phyloP scores from a whole-genome alignment of 2,113 vertebrate genomes.

The Rana temporaria region DNA sequence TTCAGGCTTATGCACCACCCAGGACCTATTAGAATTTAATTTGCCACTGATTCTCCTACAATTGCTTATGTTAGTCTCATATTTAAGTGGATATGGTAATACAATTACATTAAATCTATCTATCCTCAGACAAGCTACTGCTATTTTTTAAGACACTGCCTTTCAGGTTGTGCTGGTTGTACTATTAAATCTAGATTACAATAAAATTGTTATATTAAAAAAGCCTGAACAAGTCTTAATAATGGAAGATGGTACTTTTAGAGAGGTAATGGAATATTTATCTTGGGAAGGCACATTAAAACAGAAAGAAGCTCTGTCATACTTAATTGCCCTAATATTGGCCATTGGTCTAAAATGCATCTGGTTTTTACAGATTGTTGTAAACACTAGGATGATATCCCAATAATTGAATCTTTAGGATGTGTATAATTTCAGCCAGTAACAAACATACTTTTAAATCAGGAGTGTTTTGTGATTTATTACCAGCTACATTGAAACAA shows the following conservation, averaged over 20 bases:
- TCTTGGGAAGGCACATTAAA: constrained; percentile 56
- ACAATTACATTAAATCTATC: constrained; percentile 15
- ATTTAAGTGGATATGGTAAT: neutral
- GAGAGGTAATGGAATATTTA: constrained; percentile 58
- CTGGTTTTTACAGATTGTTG: constrained; percentile 56
- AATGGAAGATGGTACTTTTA: constrained; percentile 44
- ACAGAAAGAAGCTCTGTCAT: constrained; percentile 55
- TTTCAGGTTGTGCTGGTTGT: neutral
- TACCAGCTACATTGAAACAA: neutral
- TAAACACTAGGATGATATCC: constrained; percentile 56
- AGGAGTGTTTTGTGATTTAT: constrained; percentile 23
- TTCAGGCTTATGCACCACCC: too few relatives aligned
- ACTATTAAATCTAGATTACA: constrained; percentile 47
- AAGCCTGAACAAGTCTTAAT: constrained; percentile 48
- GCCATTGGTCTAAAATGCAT: constrained; percentile 54
- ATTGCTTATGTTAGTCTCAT: neutral
- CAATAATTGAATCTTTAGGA: constrained; percentile 53
- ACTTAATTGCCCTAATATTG: constrained; percentile 56
- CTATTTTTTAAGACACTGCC: constrained; percentile 8
- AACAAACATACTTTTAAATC: constrained; percentile 32
- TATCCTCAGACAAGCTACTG: neutral
- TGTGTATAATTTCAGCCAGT: constrained; percentile 44
- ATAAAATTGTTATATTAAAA: constrained; percentile 49
- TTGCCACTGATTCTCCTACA: neutral
- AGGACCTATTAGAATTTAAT: too few relatives aligned